Conservation (phyloP, 2,888 invertebrate species). For the Orthonevra nobilis region DNA sequence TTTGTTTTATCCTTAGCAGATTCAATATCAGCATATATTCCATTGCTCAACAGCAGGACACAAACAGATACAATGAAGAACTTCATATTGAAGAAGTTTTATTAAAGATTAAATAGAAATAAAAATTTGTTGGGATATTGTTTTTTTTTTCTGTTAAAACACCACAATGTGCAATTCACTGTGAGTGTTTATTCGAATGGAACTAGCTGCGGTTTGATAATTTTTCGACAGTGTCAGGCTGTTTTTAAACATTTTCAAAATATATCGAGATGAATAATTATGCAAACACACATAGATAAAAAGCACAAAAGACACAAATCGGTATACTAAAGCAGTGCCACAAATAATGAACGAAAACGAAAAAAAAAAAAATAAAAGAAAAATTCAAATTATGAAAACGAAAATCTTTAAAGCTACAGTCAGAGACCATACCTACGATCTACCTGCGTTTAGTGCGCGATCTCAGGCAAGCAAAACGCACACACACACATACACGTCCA, state of each 20-base stretch:
- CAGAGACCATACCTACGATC: slow-evolving; percentile 40
- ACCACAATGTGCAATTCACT: slow-evolving; percentile 78
- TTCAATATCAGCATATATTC: slow-evolving; percentile 75
- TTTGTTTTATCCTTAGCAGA: slow-evolving; percentile 74
- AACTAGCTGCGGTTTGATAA: slow-evolving; percentile 81
- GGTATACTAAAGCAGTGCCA: slow-evolving; percentile 51
- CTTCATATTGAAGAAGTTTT: slow-evolving; percentile 76
- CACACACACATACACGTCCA: slow-evolving; percentile 21
- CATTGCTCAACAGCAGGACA: slow-evolving; percentile 77
- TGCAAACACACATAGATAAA: slow-evolving; percentile 72
- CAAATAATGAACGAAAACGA: slow-evolving; percentile 73
- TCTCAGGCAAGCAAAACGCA: too few relatives aligned
- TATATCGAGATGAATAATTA: slow-evolving; percentile 75
- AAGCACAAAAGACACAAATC: slow-evolving; percentile 54
- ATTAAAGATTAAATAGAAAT: slow-evolving; percentile 31
- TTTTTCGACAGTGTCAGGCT: slow-evolving; percentile 79
- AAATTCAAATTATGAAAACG: slow-evolving; percentile 68
- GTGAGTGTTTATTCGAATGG: slow-evolving; percentile 80
- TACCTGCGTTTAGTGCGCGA: slow-evolving; percentile 51
- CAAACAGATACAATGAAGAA: slow-evolving; percentile 77
- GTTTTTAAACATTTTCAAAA: slow-evolving; percentile 80
- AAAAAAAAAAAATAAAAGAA: slow-evolving; percentile 64
- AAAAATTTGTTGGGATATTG: slow-evolving; percentile 22
- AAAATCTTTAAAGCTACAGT: slow-evolving; percentile 62
- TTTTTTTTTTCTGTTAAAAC: slow-evolving; percentile 53